These are phyloP conservation scores for Pygocentrus nattereri DNA, from an alignment of 2,797 vertebrate species.

Conservation along the genomic window DNA sequence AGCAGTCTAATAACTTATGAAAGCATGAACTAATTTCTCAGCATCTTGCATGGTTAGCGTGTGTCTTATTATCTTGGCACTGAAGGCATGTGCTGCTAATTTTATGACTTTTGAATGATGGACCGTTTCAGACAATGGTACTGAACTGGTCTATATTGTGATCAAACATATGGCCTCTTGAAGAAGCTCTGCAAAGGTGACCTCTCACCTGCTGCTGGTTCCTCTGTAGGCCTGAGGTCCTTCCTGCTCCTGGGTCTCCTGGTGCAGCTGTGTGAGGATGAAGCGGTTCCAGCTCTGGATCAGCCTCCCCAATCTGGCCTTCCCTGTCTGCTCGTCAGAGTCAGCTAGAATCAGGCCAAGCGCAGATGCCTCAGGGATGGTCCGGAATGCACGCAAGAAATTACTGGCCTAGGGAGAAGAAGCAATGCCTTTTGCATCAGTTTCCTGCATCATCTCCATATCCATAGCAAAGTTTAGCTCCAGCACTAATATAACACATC, in stretches of 20 bases:
- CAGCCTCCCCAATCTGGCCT: constrained; percentile 91
- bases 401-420: constrained; percentile 89
- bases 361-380: constrained; percentile 96
- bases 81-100: too few relatives aligned
- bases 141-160: too few relatives aligned
- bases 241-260: constrained; percentile 97
- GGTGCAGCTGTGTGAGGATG: constrained; percentile 97
- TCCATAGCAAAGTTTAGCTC: neutral
- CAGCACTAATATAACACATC: neutral
- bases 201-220: constrained; percentile 85
- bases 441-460: neutral
- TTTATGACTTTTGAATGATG: too few relatives aligned
- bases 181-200: neutral
- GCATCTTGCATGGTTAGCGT: too few relatives aligned
- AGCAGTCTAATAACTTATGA: too few relatives aligned
- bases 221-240: constrained; percentile 94
- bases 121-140: too few relatives aligned
- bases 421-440: neutral
- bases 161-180: neutral
- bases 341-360: constrained; percentile 95
- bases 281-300: constrained; percentile 99
- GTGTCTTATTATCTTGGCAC: too few relatives aligned
- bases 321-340: constrained; percentile 96
- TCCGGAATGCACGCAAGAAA: constrained; percentile 95
- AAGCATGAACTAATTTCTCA: too few relatives aligned